A percentile compares a stretch with the other conserved stretches of the same genome.
Conservation (phyloP, 1,140 invertebrate species). For the Leptoteleia sp. region DNA sequence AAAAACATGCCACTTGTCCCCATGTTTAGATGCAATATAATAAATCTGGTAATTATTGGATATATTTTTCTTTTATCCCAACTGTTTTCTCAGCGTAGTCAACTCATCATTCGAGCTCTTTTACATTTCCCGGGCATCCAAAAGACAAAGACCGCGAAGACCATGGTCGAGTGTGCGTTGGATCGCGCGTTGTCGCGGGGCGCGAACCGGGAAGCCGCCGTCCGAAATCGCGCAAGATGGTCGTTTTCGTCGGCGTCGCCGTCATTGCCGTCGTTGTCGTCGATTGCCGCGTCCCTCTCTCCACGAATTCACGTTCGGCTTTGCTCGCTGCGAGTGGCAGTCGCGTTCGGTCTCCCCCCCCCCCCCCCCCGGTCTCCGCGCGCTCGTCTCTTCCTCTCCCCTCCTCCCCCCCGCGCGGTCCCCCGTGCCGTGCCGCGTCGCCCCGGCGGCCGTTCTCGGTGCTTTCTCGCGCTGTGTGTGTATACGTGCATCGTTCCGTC, state of each 20-base stretch:
- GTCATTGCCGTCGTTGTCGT: conserved; percentile 37
- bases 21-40: no score
- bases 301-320: conserved; percentile 41
- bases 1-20: no score
- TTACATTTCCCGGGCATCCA: no score
- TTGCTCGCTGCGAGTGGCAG: conserved; percentile 48
- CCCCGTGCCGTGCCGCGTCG: no score
- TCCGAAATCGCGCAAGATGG: conserved; percentile 49
- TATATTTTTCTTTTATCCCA: no score
- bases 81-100: no score
- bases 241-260: conserved; percentile 46
- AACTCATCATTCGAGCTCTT: no score
- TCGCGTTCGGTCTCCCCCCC: conserved; percentile 43
- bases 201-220: neutral
- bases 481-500: conserved; percentile 34
- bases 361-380: conserved; percentile 13
- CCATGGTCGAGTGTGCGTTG: no score
- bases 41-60: no score
- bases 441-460: conserved; percentile 1
- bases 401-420: no score
- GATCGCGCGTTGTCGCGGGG: neutral
- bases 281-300: conserved; percentile 49
- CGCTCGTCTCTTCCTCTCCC: conserved; percentile 14
- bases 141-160: no score
- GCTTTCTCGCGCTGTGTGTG: conserved; percentile 37